Base-by-base conservation (phyloP, 92 coral and sea anemone genomes). In the Epizoanthus rinbou region DNA sequence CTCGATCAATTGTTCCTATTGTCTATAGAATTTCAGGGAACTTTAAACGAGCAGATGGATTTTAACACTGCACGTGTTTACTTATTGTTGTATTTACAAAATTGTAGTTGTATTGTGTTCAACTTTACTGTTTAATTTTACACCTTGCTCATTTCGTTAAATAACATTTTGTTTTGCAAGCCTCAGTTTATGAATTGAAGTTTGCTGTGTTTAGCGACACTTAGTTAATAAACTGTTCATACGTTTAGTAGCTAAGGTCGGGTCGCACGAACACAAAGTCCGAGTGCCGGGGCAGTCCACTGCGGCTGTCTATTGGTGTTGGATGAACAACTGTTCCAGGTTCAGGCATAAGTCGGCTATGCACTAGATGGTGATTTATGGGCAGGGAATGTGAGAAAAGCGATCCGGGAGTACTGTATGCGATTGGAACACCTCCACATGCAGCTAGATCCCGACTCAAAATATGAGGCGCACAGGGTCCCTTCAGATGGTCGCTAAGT, bases 271-370 rank as follows among this genome's bases (percentile, higher is more conserved):
- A 86, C 45, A 93, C 92, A 67, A 88, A 91, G 75, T 93, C 98
- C 22, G 98, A 86, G 17, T 90, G 87, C 17, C 98, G 89, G 17
- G 93, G 91, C 6, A 93, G 59, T 17, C 98, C 93, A 37, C 85
- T 93, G 86, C 97, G 87, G 52, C 93, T 88, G 76, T 93, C 98
- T 37, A 93, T 93, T 2, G 98, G 91, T 18, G 95, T 89, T 0
- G 98, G 91, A 45, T 92, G 95, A 11, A 91, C 89, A 2, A 91
- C 84, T 10, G 87, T 53, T 23, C 81, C 80, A 11, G 95, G 80
- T 11, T 93, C 98, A 0, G 98, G 93, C 57, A 91, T 21, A 24
- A 91, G 83, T 37, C 91, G 81, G 76, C 98, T 87, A 73, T 91
- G 98, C 45, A 91, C 95, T 35, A 93, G 91, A n/a, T 91, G 87